Base-by-base conservation (phyloP, 2,888 invertebrate genomes). In the Ichneumon xanthorius region DNA sequence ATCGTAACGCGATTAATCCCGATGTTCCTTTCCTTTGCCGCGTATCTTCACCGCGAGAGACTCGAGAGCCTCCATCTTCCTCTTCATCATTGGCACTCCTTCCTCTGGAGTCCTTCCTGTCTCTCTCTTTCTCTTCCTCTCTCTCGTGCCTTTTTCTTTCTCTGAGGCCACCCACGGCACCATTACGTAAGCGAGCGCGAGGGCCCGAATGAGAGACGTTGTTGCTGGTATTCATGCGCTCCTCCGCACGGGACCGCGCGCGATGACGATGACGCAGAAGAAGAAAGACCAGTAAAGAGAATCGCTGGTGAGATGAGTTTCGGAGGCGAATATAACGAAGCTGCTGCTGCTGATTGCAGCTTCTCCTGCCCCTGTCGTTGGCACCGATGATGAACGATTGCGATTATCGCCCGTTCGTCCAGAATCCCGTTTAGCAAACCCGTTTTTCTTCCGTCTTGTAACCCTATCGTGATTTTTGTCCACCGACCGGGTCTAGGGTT, bases 111-210 rank as follows among this genome's bases (percentile, higher is more conserved):
- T 77, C 72, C 50, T 37, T 37, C 37, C 37, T 37, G 2, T 11
- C 40, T 40, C 11, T 11, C 40, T 76, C 72, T 72, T 53, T 30
- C 33, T 33, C 6, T 33, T 5, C 6, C 33, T 82, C 67, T 80
- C 68, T 72, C 61, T 30, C 33, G 19, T n/a, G 63, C 53, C 68
- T 68, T 78, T 61, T 73, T 75, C 80, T 80, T 83, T 77, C 77
- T 68, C 70, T 58, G 82, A 55, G 80, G 86, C 86, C 84, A 86
- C 86, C 84, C 84, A 86, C 84, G 84, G 77, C 84, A 84, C 80
- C 80, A 86, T 86, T 86, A 75, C 86, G 80, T 83, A 86, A 85
- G 85, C 80, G 85, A 82, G 82, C 79, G 68, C 82, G 82, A 85
- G 70, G 58, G 65, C 81, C 78, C 72, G 80, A 86, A 86, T 82